phyloP scores from a whole-genome alignment of 1,140 invertebrate species.

The Galleria mellonella region DNA sequence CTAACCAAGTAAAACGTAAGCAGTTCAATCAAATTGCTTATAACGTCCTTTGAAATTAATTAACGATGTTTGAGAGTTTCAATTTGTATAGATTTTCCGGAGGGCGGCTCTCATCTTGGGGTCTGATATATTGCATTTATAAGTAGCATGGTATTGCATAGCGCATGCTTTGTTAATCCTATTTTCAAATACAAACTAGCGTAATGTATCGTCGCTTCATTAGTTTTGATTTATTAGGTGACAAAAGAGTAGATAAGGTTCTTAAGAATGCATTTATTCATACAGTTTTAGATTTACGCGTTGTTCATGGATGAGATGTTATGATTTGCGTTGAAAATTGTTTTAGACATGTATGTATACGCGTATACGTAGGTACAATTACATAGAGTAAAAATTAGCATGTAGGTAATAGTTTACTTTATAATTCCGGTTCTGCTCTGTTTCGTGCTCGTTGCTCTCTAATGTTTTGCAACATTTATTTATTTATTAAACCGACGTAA shows the following conservation, averaged over 20 bases:
- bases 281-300: constrained; percentile 22
- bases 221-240: constrained; percentile 24
- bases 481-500: constrained; percentile 19
- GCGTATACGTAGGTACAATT: constrained; percentile 30
- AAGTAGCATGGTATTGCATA: constrained; percentile 23
- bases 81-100: constrained; percentile 26
- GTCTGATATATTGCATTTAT: constrained; percentile 12
- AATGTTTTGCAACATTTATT: constrained; percentile 54
- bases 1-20: constrained; percentile 33
- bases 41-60: constrained; percentile 16
- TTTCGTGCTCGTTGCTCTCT: constrained; percentile 46
- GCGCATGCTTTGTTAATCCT: constrained; percentile 25
- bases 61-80: constrained; percentile 4
- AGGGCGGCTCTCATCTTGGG: constrained; percentile 56
- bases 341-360: constrained; percentile 33
- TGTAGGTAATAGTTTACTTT: constrained; percentile 65
- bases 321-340: constrained; percentile 57
- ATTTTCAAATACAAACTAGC: constrained; percentile 1
- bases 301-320: constrained; percentile 47
- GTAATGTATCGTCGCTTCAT: constrained; percentile 29
- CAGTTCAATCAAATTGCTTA: constrained; percentile 30
- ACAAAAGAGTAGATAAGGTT: constrained; percentile 9
- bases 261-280: constrained; percentile 15
- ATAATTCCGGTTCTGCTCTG: constrained; percentile 63
- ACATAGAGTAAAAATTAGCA: constrained; percentile 66